Conservation (phyloP, 2,113 vertebrate genomes). For the Paracanthobrama guichenoti region DNA sequence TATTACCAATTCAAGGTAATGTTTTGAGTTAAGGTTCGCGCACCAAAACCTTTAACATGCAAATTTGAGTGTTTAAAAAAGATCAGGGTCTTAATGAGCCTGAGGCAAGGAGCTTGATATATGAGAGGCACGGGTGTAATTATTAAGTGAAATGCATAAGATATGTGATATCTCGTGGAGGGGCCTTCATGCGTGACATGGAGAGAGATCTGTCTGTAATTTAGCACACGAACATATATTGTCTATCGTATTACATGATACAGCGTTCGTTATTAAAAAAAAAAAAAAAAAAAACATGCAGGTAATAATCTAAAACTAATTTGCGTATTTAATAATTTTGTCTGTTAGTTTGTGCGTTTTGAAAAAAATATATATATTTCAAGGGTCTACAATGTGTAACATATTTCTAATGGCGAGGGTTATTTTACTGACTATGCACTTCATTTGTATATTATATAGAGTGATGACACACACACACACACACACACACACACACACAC, state of each 20-base stretch:
- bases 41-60: slow-evolving; percentile 71
- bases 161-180: slow-evolving; percentile 48
- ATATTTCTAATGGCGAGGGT: neutral
- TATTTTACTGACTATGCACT: neutral
- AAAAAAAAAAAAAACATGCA: no score
- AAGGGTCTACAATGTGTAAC: neutral
- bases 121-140: slow-evolving; percentile 74
- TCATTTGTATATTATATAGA: neutral
- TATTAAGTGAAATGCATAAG: slow-evolving; percentile 71
- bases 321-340: neutral
- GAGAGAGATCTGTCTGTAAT: slow-evolving; percentile 42
- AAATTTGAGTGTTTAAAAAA: slow-evolving; percentile 66
- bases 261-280: neutral
- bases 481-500: no score
- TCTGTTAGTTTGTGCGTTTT: neutral
- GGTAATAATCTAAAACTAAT: neutral
- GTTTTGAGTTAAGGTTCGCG: slow-evolving; percentile 55
- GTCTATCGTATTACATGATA: slow-evolving; percentile 14
- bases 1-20: slow-evolving; percentile 11
- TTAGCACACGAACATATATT: slow-evolving; percentile 34
- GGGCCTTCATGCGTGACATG: slow-evolving; percentile 39
- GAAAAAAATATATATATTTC: no score
- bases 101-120: slow-evolving; percentile 71
- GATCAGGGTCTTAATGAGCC: slow-evolving; percentile 71
- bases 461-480: no score